These are phyloP conservation scores for Alethe diademata DNA, from an alignment of 2,113 vertebrate species.

Conservation along the genomic window DNA sequence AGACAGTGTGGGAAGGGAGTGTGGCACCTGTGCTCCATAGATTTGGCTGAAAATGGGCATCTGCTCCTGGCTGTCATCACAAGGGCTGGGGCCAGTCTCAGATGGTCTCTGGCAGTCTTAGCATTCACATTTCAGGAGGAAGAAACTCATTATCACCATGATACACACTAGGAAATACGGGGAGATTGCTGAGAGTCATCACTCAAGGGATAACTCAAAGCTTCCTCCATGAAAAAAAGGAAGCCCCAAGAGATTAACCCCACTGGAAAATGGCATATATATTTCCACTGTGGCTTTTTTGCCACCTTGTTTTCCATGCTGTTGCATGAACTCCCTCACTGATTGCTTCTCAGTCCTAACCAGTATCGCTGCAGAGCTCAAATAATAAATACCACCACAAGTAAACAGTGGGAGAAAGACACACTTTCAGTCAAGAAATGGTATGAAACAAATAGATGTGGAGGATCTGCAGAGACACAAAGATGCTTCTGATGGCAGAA, in stretches of 20 bases:
- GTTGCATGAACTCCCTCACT: background rate
- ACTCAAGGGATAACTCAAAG: rapidly evolving
- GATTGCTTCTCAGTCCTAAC: background rate
- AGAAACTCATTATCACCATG: background rate
- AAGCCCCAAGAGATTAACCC: background rate
- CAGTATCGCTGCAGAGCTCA: background rate
- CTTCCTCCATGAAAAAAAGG: background rate
- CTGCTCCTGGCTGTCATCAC: background rate
- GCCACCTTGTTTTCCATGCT: background rate
- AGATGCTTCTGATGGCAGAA: background rate
- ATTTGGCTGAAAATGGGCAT: background rate
- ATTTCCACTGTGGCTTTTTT: background rate
- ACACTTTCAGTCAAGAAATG: background rate
- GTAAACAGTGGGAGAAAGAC: background rate
- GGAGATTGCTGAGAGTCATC: background rate
- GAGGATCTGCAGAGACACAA: background rate
- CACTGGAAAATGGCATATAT: background rate
- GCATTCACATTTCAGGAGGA: background rate
- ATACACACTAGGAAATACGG: rapidly evolving
- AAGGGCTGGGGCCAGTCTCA: background rate
- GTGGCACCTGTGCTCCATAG: rapidly evolving
- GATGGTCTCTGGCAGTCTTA: background rate
- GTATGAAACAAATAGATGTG: background rate
- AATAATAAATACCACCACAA: background rate
- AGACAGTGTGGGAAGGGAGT: background rate